Evolutionary conservation across 2,797 vertebrate genomes (phyloP), one percentile per base, ranked within the genome.

Genomic region (Halcyon chelicuti): DNA sequence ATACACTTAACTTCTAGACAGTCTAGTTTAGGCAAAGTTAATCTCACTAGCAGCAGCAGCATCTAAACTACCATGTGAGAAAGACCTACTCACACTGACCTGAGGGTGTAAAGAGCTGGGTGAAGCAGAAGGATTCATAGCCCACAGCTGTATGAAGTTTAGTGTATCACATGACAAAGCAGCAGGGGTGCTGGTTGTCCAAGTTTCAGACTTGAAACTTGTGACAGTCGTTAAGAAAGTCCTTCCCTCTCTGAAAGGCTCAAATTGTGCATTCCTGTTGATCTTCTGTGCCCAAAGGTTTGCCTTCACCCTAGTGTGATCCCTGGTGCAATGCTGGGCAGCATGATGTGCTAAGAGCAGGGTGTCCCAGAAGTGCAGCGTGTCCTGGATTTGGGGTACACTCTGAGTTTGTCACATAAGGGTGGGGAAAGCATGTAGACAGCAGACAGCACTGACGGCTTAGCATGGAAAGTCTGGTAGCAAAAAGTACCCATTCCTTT

Each of bases 401-500:
- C 65, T 31, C 68, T 14, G 28, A 52, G 17, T n/a, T 23, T 72
- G 51, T 73, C 47, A 31, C 0, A 0, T 10, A 39, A 61, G 21
- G 20, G 8, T 25, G 18, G 17, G 44, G 26, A 60, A 74, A 74
- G 4, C 26, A 12, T 18, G 8, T n/a, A 40, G 44, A 57, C 40
- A 83, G 9, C 54, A 62, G 39, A 39, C 8, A 60, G 7, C 31
- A 13, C 28, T 60, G 81, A n/a, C 44, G 63, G 74, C 42, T 15
- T 20, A 73, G 74, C 67, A n/a, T 28, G 39, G 75, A 58, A 46
- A 79, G 9, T 13, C 51, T 68, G 40, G 44, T 58, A n/a, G 51
- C 82, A 65, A 57, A 88, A 91, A 77, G 77, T 29, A 10, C 33
- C 62, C 28, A 7, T 65, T 90, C 93, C 80, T 61, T 77, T 65